These are phyloP conservation scores for Amaurobius ferox DNA, from an alignment of 2,888 invertebrate species.

Conservation along the genomic window DNA sequence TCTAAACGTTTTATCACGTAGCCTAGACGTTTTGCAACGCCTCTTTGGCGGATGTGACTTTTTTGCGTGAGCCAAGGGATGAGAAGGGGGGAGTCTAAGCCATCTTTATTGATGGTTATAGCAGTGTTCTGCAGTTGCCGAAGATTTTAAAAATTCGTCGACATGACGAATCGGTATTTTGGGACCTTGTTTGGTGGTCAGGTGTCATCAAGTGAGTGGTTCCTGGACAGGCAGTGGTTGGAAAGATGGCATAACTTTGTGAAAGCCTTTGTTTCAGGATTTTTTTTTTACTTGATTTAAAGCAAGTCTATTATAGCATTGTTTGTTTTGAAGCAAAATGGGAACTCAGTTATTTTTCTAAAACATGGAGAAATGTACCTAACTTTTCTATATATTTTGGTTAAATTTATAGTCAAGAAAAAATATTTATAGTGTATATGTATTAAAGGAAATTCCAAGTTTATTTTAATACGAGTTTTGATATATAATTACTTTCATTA, in stretches of 20 bases:
- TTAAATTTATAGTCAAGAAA: no score
- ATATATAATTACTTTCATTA: no score
- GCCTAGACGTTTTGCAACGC: constrained; percentile 1
- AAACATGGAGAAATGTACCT: no score
- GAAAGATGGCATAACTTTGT: background rate
- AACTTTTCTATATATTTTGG: no score
- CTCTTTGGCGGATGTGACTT: constrained; percentile 13
- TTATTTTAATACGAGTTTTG: no score
- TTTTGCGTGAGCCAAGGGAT: background rate
- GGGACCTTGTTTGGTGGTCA: background rate
- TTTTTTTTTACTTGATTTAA: no score
- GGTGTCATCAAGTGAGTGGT: background rate
- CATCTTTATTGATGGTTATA: background rate
- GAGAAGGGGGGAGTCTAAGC: background rate
- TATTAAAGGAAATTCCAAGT: no score
- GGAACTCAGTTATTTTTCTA: no score
- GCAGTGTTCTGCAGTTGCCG: background rate
- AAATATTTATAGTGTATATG: no score
- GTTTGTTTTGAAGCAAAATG: no score
- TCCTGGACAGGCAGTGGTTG: background rate
- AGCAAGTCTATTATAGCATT: no score
- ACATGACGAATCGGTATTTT: constrained; percentile 6
- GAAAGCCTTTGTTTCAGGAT: background rate
- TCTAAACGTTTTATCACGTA: constrained; percentile 16
- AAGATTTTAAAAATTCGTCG: background rate